A percentile compares a stretch with the other conserved stretches of the same genome.
Evolutionary conservation across 1,140 invertebrate genomes (phyloP).

Genomic region (Steinernema feltiae): DNA sequence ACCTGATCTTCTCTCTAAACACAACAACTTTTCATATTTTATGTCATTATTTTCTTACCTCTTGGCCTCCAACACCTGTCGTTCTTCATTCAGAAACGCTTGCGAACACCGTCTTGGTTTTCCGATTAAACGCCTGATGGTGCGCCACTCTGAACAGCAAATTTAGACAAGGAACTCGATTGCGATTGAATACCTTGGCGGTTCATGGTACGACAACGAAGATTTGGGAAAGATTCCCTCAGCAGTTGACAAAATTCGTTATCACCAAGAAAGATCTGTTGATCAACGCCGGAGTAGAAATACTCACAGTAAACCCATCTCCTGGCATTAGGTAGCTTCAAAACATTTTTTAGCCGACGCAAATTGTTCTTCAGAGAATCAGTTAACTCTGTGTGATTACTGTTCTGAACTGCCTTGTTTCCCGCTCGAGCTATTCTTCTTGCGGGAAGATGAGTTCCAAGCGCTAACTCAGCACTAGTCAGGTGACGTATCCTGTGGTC

Average conservation of each 20-base stretch:
- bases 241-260: conserved; percentile 93
- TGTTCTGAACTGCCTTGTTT: neutral
- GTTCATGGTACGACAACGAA: conserved; percentile 76
- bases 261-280: conserved; percentile 83
- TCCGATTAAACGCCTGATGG: conserved; percentile 32
- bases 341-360: conserved; percentile 10
- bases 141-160: conserved; percentile 26
- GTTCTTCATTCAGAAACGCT: conserved; percentile 90
- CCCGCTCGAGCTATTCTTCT: neutral
- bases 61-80: conserved; percentile 78
- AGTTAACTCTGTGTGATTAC: neutral
- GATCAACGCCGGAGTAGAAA: conserved; percentile 80
- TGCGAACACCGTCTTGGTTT: conserved; percentile 77
- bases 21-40: neutral
- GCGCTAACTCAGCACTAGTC: neutral
- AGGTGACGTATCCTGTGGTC: neutral
- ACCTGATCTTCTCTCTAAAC: conserved; percentile 74
- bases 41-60: conserved; percentile 23
- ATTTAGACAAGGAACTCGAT: conserved; percentile 71
- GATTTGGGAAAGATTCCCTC: conserved; percentile 85
- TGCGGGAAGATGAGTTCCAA: neutral
- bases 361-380: conserved; percentile 14
- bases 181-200: conserved; percentile 59
- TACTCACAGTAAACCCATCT: conserved; percentile 99
- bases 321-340: conserved; percentile 69